phyloP scores from a whole-genome alignment of 2,888 invertebrate species.

The Cerceris rybyensis region DNA sequence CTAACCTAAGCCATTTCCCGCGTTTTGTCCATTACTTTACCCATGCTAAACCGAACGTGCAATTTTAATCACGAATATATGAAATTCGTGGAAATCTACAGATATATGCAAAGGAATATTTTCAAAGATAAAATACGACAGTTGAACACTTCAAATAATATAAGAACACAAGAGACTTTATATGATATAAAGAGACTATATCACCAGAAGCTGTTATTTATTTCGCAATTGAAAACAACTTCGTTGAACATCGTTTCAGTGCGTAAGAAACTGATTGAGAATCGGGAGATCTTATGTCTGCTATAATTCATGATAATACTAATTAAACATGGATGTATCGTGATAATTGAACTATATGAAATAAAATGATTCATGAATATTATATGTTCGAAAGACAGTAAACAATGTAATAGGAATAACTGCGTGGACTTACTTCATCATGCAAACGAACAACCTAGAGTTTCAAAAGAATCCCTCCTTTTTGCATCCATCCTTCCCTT shows the following conservation, averaged over 20 bases:
- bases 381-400: background rate
- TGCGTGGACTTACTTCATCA: conserved; percentile 65
- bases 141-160: background rate
- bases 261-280: background rate
- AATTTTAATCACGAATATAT: background rate
- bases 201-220: no score
- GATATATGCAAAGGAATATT: background rate
- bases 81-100: background rate
- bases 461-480: conserved; percentile 44
- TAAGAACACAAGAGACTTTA: background rate
- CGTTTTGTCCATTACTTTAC: conserved; percentile 33
- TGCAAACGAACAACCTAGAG: conserved; percentile 44
- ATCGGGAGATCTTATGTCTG: no score
- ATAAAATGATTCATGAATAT: background rate
- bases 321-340: no score
- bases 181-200: no score
- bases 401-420: conserved; percentile 37
- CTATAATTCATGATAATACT: no score
- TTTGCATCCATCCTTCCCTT: conserved; percentile 33
- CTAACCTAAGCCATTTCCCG: conserved; percentile 62
- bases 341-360: background rate
- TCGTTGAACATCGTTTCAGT: background rate
- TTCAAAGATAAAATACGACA: background rate
- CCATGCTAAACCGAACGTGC: background rate
- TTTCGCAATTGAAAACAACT: no score